Percentiles rank a stretch among this genome's conserved stretches.
Conservation (phyloP, 2,113 vertebrate genomes). For the Macroglossus sobrinus region DNA sequence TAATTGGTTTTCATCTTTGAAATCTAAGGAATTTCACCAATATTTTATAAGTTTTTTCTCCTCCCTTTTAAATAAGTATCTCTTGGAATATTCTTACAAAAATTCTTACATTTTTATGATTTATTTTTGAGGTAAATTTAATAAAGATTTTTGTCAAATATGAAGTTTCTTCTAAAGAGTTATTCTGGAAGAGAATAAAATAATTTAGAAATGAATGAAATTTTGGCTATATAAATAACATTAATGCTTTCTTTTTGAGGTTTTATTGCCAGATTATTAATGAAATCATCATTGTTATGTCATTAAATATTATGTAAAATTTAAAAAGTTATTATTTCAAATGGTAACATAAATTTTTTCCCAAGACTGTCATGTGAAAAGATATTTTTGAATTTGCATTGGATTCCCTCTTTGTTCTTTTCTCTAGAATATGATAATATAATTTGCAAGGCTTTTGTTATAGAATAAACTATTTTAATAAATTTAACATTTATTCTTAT, state of each 20-base stretch:
- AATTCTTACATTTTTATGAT: conserved; percentile 34
- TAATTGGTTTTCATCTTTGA: conserved; percentile 48
- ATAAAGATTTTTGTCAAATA: conserved; percentile 27
- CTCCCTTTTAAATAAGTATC: background rate
- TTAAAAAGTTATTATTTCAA: conserved; percentile 19
- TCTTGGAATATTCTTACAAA: conserved; percentile 14
- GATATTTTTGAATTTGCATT: conserved; percentile 30
- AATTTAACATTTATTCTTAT: background rate
- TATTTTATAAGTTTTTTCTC: background rate
- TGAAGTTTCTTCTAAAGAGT: conserved; percentile 31
- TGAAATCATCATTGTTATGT: background rate
- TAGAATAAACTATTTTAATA: background rate
- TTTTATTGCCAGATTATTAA: conserved; percentile 11
- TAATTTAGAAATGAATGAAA: conserved; percentile 41
- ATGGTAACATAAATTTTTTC: background rate
- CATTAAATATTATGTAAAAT: conserved; percentile 6
- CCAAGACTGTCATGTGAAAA: background rate
- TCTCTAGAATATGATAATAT: conserved; percentile 10
- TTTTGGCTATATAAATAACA: background rate
- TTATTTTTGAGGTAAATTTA: conserved; percentile 40
- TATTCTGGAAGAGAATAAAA: conserved; percentile 45
- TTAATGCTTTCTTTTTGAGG: background rate
- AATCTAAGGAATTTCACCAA: conserved; percentile 9
- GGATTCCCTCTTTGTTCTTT: conserved; percentile 34
- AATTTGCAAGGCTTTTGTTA: conserved; percentile 45